Conservation (phyloP, 2,888 invertebrate species). For the Sussaba pulchella region DNA sequence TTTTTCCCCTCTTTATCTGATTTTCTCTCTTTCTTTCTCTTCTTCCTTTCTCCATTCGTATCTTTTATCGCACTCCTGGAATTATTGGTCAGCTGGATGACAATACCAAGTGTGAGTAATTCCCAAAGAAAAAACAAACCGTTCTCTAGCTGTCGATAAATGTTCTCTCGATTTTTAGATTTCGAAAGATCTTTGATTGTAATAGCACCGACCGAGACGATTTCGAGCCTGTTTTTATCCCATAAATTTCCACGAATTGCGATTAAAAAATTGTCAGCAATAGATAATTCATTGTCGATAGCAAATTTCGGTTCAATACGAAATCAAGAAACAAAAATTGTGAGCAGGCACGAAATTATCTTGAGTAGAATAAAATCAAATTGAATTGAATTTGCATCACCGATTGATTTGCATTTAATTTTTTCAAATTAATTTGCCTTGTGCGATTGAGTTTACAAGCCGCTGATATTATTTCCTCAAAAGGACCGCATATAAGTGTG, state of each 20-base stretch:
- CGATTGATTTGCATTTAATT: constrained; percentile 7
- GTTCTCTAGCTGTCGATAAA: constrained; percentile 54
- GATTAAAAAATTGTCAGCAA: neutral
- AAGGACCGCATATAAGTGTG: constrained; percentile 18
- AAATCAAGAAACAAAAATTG: neutral
- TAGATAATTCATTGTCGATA: too few relatives aligned
- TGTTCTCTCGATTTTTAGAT: constrained; percentile 62
- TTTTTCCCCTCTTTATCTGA: constrained; percentile 41
- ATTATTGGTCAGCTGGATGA: constrained; percentile 84
- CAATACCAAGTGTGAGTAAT: constrained; percentile 83
- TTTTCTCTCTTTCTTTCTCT: constrained; percentile 50
- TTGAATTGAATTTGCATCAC: constrained; percentile 32
- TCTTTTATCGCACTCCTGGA: constrained; percentile 83
- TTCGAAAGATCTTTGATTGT: constrained; percentile 44
- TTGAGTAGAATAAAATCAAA: constrained; percentile 38
- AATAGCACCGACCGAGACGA: constrained; percentile 28
- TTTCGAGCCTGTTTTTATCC: constrained; percentile 43
- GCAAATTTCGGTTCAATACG: neutral
- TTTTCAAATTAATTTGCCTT: constrained; percentile 29
- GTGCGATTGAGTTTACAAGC: constrained; percentile 25
- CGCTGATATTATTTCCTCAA: constrained; percentile 28
- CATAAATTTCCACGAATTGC: too few relatives aligned
- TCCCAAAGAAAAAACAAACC: constrained; percentile 72
- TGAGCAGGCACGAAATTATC: constrained; percentile 39
- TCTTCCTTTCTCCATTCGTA: constrained; percentile 75